A percentile compares a stretch with the other conserved stretches of the same genome.
These are phyloP conservation scores for Macrotus californicus DNA, from an alignment of 2,113 vertebrate species.

Conservation along the genomic window DNA sequence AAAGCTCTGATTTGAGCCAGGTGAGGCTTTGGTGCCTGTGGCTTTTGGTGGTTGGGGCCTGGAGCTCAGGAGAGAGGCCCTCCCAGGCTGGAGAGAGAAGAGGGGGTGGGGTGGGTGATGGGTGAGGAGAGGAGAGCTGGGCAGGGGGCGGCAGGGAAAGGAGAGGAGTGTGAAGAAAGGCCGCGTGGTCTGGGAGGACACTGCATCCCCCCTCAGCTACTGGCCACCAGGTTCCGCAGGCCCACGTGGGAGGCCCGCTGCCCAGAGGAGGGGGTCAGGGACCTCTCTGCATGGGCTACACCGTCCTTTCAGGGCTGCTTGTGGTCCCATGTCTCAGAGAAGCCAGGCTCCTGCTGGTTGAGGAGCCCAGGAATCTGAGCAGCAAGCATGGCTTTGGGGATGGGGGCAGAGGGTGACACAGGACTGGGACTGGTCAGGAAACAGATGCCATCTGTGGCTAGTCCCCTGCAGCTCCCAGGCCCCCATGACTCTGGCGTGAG, in stretches of 20 bases:
- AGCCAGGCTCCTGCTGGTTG: neutral
- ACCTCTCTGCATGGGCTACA: neutral
- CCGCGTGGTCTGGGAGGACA: neutral
- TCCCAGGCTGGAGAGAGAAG: neutral
- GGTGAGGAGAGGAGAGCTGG: neutral
- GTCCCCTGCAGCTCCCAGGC: neutral
- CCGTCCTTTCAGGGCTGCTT: neutral
- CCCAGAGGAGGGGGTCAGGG: neutral
- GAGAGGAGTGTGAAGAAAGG: neutral
- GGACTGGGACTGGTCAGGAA: neutral
- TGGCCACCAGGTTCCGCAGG: neutral
- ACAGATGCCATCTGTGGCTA: conserved; percentile 35
- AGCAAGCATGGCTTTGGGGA: neutral
- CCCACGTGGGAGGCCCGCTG: neutral
- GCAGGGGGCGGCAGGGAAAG: too few species aligned
- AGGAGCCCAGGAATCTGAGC: neutral
- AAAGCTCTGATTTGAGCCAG: neutral
- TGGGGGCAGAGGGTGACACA: neutral
- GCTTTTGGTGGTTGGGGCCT: neutral
- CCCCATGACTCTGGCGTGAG: conserved; percentile 19
- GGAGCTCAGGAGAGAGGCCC: neutral
- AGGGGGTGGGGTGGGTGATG: too few species aligned
- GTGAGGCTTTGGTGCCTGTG: neutral
- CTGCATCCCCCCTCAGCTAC: neutral
- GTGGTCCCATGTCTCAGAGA: neutral